phyloP scores from a whole-genome alignment of 2,113 vertebrate genomes.

The Meles meles region DNA sequence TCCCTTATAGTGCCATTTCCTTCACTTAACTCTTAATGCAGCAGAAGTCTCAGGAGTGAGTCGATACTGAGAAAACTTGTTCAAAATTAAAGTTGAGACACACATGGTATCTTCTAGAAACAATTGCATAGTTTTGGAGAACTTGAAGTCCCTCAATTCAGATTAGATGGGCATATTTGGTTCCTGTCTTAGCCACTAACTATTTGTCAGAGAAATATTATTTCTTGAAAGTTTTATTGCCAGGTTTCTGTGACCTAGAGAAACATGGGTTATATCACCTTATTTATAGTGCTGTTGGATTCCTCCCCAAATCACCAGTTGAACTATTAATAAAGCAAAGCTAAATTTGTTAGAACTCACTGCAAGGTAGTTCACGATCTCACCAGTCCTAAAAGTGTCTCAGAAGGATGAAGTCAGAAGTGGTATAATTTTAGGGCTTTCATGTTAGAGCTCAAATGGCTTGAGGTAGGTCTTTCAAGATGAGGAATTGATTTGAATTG shows the following conservation, averaged over 20 bases:
- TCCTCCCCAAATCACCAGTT: neutral
- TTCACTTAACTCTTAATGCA: neutral
- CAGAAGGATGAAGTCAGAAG: neutral
- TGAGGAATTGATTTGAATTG: neutral
- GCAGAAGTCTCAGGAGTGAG: neutral
- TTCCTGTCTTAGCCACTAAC: neutral
- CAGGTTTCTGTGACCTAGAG: neutral
- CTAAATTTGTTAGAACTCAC: neutral
- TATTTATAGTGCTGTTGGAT: neutral
- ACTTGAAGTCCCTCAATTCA: neutral
- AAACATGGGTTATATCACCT: neutral
- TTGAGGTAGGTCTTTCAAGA: neutral
- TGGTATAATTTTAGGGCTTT: neutral
- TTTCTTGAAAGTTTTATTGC: neutral
- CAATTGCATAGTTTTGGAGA: neutral
- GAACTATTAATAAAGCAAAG: neutral
- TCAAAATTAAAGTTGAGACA: neutral
- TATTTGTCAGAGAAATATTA: neutral
- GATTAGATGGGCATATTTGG: neutral
- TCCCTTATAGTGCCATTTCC: neutral
- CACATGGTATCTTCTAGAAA: neutral
- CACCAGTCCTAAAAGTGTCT: neutral
- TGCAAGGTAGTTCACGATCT: neutral
- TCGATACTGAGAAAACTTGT: neutral
- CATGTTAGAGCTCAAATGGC: neutral